Conservation (phyloP, 2,888 invertebrate species). For the Pristionchus exspectatus region DNA sequence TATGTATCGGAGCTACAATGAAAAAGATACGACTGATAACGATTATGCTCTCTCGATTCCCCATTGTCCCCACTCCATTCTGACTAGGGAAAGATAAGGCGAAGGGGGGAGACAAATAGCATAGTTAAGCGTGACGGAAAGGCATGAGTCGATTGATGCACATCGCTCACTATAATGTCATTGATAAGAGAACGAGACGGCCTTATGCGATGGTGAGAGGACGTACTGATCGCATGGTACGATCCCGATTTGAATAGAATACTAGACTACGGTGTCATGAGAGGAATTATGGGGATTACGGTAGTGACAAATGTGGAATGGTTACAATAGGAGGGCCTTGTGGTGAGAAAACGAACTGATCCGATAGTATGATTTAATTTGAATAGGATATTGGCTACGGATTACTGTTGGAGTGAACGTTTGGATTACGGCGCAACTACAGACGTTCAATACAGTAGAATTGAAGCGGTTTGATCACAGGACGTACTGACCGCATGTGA, state of each 20-base stretch:
- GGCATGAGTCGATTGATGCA: neutral
- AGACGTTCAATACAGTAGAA: too few species aligned
- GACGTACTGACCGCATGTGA: too few species aligned
- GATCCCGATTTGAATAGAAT: neutral
- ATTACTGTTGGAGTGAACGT: too few species aligned
- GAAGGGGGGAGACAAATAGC: neutral
- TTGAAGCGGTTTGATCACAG: too few species aligned
- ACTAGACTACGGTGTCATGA: neutral
- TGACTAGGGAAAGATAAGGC: neutral
- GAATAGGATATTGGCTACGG: too few species aligned
- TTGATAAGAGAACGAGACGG: constrained; percentile 23
- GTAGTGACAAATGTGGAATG: neutral
- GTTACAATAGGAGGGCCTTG: neutral
- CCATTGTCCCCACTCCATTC: neutral
- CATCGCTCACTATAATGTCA: constrained; percentile 27
- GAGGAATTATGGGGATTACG: neutral
- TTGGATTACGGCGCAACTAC: too few species aligned
- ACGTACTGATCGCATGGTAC: neutral
- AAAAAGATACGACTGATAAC: neutral
- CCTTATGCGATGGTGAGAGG: neutral
- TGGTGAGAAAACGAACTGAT: neutral
- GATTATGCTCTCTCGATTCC: neutral
- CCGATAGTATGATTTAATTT: neutral
- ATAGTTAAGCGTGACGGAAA: neutral
- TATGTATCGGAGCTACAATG: neutral